Base-by-base conservation (phyloP, 2,797 vertebrate genomes). In the Scleropages formosus region DNA sequence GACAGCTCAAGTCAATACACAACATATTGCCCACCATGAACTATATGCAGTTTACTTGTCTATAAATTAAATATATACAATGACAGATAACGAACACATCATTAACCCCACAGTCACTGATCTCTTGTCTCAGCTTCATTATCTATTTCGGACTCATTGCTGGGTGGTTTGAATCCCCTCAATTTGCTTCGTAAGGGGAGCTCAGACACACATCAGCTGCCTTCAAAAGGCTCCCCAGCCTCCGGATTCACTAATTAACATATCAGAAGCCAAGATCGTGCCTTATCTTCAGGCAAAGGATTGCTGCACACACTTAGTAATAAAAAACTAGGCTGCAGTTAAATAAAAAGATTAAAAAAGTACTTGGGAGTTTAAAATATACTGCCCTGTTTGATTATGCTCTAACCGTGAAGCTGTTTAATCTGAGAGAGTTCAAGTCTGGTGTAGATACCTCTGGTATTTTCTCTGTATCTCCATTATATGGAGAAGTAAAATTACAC, bases 171-270 rank as follows among this genome's bases (percentile, higher is more conserved):
- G 63, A 46, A 44, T 58, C n/a, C 7, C 18, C 18, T 60, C 26
- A 9, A 16, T 16, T 44, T 31, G 53, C 20, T 58, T 7, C n/a
- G 16, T 24, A 53, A 13, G 22, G 31, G 15, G n/a, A 39, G 3
- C 15, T 12, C 24, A 59, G 10, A 72, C 13, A 4, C 12, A 66
- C 18, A 16, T 64, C 22, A 61, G 47, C 49, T 56, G 20, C 49
- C 26, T 72, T 56, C 13, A 56, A 63, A 44, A 22, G n/a, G 1
- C 16, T 47, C 15, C 49, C 59, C 61, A 8, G 24, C n/a, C 15
- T 12, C 47, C 18, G 27, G 49, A 64, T 31, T 49, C 12, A 16
- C 8, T n/a, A 13, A 66, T 65, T 77, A 51, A 72, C 60, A 65
- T 31, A 71, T 64, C 64, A 72, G 24, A 53, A 20, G 10, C 16